Conservation (phyloP, 2,888 invertebrate genomes). For the Pristionchus entomophagus region DNA sequence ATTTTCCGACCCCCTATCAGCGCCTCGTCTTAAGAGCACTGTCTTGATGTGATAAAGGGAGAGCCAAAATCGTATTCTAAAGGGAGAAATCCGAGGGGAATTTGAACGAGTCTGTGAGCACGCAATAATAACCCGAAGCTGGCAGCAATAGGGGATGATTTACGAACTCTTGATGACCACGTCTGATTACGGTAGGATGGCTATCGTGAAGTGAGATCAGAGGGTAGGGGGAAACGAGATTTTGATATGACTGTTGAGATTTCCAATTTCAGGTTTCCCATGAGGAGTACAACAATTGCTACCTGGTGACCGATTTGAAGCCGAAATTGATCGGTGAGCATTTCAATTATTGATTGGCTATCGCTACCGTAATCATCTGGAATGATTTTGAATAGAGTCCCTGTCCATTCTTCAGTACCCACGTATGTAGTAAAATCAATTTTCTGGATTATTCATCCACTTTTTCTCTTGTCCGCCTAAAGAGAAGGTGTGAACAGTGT, state of each 20-base stretch:
- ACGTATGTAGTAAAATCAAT: too few relatives aligned
- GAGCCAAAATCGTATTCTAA: too few relatives aligned
- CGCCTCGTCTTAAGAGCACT: too few relatives aligned
- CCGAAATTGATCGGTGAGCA: not conserved
- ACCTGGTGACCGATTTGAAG: not conserved
- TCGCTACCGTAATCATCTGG: not conserved
- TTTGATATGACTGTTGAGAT: not conserved
- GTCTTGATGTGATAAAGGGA: too few relatives aligned
- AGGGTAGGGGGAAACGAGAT: not conserved
- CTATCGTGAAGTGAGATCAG: not conserved
- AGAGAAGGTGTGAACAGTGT: too few relatives aligned
- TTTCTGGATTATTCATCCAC: not conserved
- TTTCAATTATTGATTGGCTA: not conserved
- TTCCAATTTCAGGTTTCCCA: constrained; percentile 56
- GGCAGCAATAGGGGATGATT: not conserved
- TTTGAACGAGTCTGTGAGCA: too few relatives aligned
- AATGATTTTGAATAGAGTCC: not conserved
- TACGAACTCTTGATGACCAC: not conserved
- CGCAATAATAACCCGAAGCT: constrained; percentile 12
- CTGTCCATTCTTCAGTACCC: too few relatives aligned
- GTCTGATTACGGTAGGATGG: not conserved
- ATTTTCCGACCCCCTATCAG: too few relatives aligned
- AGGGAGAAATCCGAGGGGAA: too few relatives aligned
- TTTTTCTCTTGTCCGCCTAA: too few relatives aligned
- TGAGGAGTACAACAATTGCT: constrained; percentile 63